Conservation (phyloP, 1,140 invertebrate genomes). For the Drosophila athabasca region DNA sequence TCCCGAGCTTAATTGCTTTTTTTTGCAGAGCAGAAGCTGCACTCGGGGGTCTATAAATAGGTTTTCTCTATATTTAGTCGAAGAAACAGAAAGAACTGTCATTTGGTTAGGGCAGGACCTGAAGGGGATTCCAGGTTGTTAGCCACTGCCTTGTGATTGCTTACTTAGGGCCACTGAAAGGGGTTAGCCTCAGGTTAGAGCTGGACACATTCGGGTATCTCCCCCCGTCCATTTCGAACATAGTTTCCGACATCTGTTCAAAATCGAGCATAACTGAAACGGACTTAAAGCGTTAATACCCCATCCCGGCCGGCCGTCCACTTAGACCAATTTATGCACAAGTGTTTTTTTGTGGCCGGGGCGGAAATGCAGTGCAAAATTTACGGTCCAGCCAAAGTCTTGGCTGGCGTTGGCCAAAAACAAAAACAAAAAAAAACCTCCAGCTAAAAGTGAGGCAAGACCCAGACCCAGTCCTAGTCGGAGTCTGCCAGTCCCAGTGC, state of each 20-base stretch:
- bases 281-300: constrained; percentile 8
- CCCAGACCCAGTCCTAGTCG: constrained; percentile 32
- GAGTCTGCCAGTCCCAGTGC: constrained; percentile 17
- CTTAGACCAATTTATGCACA: constrained; percentile 70
- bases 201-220: neutral
- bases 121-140: constrained; percentile 15
- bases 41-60: constrained; percentile 56
- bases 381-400: constrained; percentile 19
- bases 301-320: constrained; percentile 43
- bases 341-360: constrained; percentile 37
- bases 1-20: constrained; percentile 79
- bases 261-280: constrained; percentile 29
- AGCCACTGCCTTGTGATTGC: constrained; percentile 28
- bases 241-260: constrained; percentile 18
- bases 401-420: constrained; percentile 1
- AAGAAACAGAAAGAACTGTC: constrained; percentile 51
- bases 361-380: constrained; percentile 57
- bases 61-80: constrained; percentile 62
- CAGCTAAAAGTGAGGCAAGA: constrained; percentile 44
- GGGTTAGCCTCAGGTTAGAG: neutral
- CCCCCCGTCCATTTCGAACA: neutral
- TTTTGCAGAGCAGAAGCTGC: constrained; percentile 7
- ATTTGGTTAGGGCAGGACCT: constrained; percentile 21
- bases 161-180: constrained; percentile 20
- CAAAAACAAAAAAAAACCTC: constrained; percentile 28